Percentiles rank a stretch among this genome's conserved stretches.
Conservation (phyloP, 2,888 invertebrate genomes). For the Sturmia bella region DNA sequence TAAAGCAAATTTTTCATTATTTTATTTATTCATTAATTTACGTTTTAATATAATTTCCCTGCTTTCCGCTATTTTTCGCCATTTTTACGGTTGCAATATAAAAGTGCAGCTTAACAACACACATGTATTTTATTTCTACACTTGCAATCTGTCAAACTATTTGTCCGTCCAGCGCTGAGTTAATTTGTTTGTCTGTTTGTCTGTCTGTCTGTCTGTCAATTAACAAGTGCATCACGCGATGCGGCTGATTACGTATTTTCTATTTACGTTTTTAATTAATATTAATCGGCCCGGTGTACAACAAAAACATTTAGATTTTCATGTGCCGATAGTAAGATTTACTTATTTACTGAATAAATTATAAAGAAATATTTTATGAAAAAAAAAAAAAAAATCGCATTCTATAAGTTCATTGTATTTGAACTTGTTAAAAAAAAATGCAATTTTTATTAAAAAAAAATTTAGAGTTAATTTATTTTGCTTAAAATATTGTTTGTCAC, state of each 20-base stretch:
- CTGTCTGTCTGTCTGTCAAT: constrained; percentile 22
- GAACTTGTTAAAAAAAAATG: constrained; percentile 39
- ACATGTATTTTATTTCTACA: constrained; percentile 45
- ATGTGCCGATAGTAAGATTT: constrained; percentile 25
- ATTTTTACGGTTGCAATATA: constrained; percentile 52
- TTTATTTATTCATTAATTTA: constrained; percentile 47
- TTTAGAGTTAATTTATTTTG: constrained; percentile 23
- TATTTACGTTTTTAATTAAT: constrained; percentile 46
- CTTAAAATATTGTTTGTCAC: no score
- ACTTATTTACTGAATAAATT: constrained; percentile 17
- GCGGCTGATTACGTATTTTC: constrained; percentile 51
- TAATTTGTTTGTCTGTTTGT: neutral
- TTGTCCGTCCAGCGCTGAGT: neutral
- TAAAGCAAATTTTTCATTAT: neutral
- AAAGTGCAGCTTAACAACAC: constrained; percentile 18
- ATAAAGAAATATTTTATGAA: neutral
- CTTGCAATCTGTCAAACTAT: constrained; percentile 31
- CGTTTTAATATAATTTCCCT: constrained; percentile 49
- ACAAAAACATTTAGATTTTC: constrained; percentile 24
- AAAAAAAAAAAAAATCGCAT: constrained; percentile 12
- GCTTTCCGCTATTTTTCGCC: constrained; percentile 15
- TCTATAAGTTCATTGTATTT: constrained; percentile 36
- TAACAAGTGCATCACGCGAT: constrained; percentile 66
- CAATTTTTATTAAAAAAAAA: constrained; percentile 1
- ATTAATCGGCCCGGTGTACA: constrained; percentile 23